Conservation (phyloP, 2,797 vertebrate species). For the Eleutherodactylus coqui region DNA sequence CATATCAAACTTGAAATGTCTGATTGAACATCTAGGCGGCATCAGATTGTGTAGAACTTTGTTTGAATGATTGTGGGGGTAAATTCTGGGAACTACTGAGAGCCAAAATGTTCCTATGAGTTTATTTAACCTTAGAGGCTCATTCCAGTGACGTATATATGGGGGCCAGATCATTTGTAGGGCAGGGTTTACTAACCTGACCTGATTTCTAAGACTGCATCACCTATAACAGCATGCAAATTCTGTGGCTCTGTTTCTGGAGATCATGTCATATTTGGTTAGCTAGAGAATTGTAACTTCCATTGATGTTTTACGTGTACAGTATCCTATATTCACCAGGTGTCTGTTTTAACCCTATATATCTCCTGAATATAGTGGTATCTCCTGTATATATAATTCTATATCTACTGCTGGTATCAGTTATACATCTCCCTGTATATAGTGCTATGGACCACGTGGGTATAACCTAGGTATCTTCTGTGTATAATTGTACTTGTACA, state of each 20-base stretch:
- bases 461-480: background rate
- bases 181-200: background rate
- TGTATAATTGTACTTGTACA: background rate
- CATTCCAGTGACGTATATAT: background rate
- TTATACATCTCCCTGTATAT: background rate
- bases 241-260: background rate
- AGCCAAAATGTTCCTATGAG: background rate
- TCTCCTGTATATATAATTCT: background rate
- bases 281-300: background rate
- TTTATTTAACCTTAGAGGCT: background rate
- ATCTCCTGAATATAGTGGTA: background rate
- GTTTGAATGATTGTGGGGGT: background rate
- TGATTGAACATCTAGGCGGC: no score
- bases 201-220: slow-evolving; percentile 1
- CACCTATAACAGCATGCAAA: background rate
- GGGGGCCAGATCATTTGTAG: background rate
- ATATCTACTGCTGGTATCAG: background rate
- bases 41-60: background rate
- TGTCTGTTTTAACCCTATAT: background rate
- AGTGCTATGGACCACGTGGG: background rate
- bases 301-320: background rate
- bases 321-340: background rate
- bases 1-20: background rate
- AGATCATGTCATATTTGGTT: background rate
- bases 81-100: background rate